Conservation (phyloP, 2,797 vertebrate genomes). For the Halcyon leucocephala region DNA sequence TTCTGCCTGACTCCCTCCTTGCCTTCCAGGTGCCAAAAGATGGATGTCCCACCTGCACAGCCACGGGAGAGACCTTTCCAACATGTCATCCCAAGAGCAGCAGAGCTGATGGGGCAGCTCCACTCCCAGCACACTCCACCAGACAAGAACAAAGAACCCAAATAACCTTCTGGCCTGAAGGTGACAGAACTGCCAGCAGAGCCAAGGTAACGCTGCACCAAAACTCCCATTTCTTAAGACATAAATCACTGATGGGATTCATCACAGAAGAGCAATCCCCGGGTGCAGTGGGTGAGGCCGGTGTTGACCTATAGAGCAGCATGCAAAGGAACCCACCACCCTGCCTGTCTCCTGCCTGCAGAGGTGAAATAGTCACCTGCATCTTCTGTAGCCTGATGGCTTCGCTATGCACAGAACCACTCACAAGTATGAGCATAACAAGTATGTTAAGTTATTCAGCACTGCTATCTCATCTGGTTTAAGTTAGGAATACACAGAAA, state of each 20-base stretch:
- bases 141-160: background rate
- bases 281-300: background rate
- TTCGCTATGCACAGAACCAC: fast-evolving
- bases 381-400: background rate
- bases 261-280: background rate
- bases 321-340: background rate
- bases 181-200: background rate
- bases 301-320: fast-evolving
- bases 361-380: background rate
- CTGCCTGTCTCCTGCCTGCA: fast-evolving
- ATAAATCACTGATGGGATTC: background rate
- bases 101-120: background rate
- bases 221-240: background rate
- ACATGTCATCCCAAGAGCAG: background rate
- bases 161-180: background rate
- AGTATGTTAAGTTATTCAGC: background rate
- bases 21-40: background rate
- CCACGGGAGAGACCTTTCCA: background rate
- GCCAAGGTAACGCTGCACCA: background rate
- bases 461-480: background rate
- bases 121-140: background rate
- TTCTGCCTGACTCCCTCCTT: background rate
- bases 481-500: background rate
- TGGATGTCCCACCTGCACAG: background rate
- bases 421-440: background rate